Evolutionary conservation across 2,888 invertebrate species (phyloP).

Genomic region (Stratiomys singularior): DNA sequence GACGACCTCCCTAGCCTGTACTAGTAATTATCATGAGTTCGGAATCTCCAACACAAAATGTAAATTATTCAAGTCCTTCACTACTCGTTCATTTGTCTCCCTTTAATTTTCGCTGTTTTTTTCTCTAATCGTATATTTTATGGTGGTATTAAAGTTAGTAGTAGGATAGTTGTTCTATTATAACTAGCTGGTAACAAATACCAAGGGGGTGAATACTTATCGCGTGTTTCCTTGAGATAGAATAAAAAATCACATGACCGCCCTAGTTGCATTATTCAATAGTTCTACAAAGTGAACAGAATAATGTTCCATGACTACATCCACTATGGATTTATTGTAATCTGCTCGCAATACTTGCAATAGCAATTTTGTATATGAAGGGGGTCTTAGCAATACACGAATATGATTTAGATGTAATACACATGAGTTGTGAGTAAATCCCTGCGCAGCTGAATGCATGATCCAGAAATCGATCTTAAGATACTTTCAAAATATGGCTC

Average conservation of each 20-base stretch:
- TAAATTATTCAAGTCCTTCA: conserved; percentile 37
- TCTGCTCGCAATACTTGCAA: no score
- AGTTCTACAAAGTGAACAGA: background rate
- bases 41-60: conserved; percentile 46
- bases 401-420: no score
- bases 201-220: background rate
- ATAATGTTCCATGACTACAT: no score
- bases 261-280: conserved; percentile 42
- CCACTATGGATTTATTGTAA: no score
- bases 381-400: no score
- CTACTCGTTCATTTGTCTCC: background rate
- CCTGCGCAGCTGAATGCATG: no score
- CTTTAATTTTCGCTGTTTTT: conserved; percentile 28
- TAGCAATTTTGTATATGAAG: no score
- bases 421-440: no score
- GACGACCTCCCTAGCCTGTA: background rate
- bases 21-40: conserved; percentile 34
- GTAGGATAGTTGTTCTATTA: background rate
- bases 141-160: background rate
- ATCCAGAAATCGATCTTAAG: no score
- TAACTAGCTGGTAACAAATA: background rate
- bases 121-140: conserved; percentile 17
- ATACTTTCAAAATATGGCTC: no score
- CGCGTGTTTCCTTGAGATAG: conserved; percentile 5
- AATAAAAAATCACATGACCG: conserved; percentile 19